Evolutionary conservation across 2,113 vertebrate genomes (phyloP).

Genomic region (Lichenostomus cassidix): DNA sequence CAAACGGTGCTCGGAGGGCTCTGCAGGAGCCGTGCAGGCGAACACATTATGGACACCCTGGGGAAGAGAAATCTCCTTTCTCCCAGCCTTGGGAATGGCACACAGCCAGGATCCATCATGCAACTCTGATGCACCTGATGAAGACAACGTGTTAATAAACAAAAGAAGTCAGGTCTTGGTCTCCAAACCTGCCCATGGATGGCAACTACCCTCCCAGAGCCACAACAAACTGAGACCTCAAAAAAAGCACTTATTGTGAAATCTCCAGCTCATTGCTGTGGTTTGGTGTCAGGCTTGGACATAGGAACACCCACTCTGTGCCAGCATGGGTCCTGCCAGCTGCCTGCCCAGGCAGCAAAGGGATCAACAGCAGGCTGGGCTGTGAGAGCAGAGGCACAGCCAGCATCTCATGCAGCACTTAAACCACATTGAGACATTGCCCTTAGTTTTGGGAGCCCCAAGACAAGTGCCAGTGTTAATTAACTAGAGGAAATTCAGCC

Average conservation of each 20-base stretch:
- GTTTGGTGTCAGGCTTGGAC: background rate
- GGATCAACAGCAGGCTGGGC: background rate
- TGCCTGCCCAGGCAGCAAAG: background rate
- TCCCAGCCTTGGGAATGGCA: background rate
- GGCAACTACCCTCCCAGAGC: background rate
- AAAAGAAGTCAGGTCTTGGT: background rate
- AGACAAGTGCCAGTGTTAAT: background rate
- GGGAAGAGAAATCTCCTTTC: background rate
- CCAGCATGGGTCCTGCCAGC: background rate
- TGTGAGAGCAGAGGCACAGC: background rate
- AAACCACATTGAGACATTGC: background rate
- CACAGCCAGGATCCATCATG: background rate
- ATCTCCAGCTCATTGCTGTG: background rate
- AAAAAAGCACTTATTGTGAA: background rate
- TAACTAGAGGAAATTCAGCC: background rate
- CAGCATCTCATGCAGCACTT: background rate
- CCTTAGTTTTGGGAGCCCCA: background rate
- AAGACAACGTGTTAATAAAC: background rate
- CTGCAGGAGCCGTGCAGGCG: background rate
- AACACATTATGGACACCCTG: background rate
- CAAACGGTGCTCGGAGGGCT: background rate
- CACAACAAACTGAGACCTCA: background rate
- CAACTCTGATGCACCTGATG: background rate
- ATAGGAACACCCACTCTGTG: accelerated
- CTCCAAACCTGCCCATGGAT: background rate